Percentiles rank a stretch among this genome's conserved stretches.
These are phyloP conservation scores for Rhinichthys klamathensis DNA, from an alignment of 2,113 vertebrate genomes.

Conservation along the genomic window DNA sequence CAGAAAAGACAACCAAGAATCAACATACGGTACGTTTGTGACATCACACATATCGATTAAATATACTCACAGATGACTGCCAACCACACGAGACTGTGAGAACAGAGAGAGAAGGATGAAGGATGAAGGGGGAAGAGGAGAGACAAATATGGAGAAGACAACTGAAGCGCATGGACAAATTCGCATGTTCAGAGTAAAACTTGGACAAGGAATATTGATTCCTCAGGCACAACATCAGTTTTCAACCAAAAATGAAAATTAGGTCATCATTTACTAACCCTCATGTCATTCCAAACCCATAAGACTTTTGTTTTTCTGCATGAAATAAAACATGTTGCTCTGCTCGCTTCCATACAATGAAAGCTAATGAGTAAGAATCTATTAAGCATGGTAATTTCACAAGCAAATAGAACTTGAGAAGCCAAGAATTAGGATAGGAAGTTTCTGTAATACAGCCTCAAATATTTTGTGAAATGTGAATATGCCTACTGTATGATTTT, in stretches of 20 bases:
- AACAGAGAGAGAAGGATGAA: conserved; percentile 63
- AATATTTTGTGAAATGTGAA: too few species aligned
- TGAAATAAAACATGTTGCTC: background rate
- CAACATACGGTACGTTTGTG: background rate
- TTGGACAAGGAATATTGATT: conserved; percentile 34
- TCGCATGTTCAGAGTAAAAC: conserved; percentile 52
- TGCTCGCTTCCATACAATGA: background rate
- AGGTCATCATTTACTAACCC: background rate
- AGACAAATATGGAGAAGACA: conserved; percentile 68
- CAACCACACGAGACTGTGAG: conserved; percentile 79
- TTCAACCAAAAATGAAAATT: background rate
- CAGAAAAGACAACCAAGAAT: background rate
- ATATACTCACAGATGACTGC: conserved; percentile 81
- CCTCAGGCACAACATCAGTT: background rate
- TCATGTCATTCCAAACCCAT: background rate
- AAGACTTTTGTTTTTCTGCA: background rate
- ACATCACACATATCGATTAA: background rate
- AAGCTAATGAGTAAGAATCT: background rate
- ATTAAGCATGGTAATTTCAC: too few species aligned
- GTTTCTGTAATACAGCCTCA: too few species aligned
- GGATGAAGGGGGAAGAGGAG: conserved; percentile 51
- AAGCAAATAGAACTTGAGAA: too few species aligned
- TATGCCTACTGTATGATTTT: too few species aligned
- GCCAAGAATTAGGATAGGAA: too few species aligned
- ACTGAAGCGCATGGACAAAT: conserved; percentile 46